Base-by-base conservation (phyloP, 2,888 invertebrate genomes). In the Leptogaster cylindrica region DNA sequence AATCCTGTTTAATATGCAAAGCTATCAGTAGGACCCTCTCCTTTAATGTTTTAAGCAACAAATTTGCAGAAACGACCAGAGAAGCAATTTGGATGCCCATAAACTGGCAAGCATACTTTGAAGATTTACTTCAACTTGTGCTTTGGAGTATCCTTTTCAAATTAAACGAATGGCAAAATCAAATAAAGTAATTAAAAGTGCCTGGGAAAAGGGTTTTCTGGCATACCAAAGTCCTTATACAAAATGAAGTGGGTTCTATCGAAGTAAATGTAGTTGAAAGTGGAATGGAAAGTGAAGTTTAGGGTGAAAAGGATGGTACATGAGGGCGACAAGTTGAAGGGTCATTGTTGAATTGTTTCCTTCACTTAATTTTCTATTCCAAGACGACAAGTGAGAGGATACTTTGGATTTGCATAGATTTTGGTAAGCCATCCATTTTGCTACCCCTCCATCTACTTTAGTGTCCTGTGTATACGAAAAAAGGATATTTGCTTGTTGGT, bases 181-280 rank as follows among this genome's bases (percentile, higher is more conserved):
- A 58, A 61, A 61, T 61, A 61, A 61, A 61, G 61, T 61, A 61
- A 61, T 61, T 61, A 61, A 61, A 61, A 61, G 61, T 61, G 51
- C 41, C 61, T 27, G 5, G n/a, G 28, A 61, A 61, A 61, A 61
- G 61, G 61, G 61, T 61, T 61, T n/a, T n/a, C n/a, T 61, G 39
- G 55, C 55, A 55, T n/a, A 23, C 55, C 55, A 25, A 20, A 39
- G 20, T 25, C 20, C 12, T 6, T 16, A 28, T 4, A 10, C 3
- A n/a, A 8, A 44, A 18, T 61, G 27, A 44, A 44, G 28, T 10
- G 48, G 23, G 4, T 48, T 27, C 41, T 6, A 41, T 41, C 12
- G 10, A 41, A 12, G 12, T n/a, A 41, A 12, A 12, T 10, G 5
- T 39, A n/a, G 39, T 5, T 8, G 10, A 14, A 41, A 14, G 41